Conservation (phyloP, 2,113 vertebrate species). For the Daubentonia madagascariensis region DNA sequence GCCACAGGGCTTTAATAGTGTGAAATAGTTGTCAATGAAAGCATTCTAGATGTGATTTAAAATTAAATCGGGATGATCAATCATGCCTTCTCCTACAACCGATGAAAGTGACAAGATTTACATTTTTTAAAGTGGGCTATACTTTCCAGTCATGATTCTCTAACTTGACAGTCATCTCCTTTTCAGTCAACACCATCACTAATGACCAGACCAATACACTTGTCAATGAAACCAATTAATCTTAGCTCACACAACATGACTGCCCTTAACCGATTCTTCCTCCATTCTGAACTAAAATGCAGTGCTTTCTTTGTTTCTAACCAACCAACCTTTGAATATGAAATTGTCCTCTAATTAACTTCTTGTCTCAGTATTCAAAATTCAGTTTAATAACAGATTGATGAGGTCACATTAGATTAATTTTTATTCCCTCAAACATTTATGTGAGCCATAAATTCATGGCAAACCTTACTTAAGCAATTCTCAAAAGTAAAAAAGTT, state of each 20-base stretch:
- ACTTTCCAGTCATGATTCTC: background rate
- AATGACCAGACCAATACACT: background rate
- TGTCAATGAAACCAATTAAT: background rate
- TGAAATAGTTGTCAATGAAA: background rate
- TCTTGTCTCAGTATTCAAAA: background rate
- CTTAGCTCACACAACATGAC: background rate
- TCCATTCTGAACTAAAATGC: background rate
- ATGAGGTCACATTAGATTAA: background rate
- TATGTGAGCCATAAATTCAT: background rate
- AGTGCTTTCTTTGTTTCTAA: background rate
- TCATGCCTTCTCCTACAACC: background rate
- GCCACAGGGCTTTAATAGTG: background rate
- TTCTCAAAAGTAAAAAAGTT: background rate
- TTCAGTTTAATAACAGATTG: background rate
- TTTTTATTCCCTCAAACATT: background rate
- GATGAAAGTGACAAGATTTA: background rate
- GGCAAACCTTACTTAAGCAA: background rate
- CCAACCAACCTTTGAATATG: background rate
- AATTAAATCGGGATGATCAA: slow-evolving; percentile 13
- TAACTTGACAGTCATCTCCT: background rate
- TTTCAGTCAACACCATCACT: background rate
- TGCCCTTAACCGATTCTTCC: background rate
- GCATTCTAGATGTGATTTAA: slow-evolving; percentile 9
- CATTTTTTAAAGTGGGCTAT: background rate
- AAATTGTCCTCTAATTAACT: background rate